A percentile compares a stretch with the other conserved stretches of the same genome.
phyloP scores from a whole-genome alignment of 1,140 invertebrate species.

The Caenorhabditis tropicalis region DNA sequence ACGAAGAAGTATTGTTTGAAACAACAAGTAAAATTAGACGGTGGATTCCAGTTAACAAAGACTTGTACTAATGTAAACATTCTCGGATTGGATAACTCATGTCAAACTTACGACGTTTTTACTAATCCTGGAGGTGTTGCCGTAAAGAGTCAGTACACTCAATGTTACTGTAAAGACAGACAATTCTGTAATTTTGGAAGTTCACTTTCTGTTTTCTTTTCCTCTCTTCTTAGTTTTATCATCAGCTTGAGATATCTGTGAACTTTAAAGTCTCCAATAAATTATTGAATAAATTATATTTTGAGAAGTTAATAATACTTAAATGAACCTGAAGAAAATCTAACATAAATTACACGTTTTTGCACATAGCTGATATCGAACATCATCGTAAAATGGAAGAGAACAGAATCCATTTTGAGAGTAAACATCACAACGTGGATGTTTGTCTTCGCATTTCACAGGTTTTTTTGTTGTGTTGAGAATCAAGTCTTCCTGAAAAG shows the following conservation, averaged over 20 bases:
- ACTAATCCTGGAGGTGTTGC: constrained; percentile 46
- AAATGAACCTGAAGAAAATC: not conserved
- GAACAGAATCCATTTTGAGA: constrained; percentile 43
- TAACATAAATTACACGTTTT: constrained; percentile 47
- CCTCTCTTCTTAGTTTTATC: not conserved
- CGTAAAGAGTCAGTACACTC: constrained; percentile 35
- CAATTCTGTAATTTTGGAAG: constrained; percentile 39
- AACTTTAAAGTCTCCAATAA: not conserved
- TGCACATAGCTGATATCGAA: constrained; percentile 17
- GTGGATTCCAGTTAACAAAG: constrained; percentile 41
- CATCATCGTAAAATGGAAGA: constrained; percentile 12
- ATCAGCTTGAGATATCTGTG: not conserved
- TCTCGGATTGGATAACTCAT: constrained; percentile 42
- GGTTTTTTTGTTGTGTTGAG: not conserved
- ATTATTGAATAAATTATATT: no score
- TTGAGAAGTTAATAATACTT: not conserved
- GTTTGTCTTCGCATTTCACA: constrained; percentile 24
- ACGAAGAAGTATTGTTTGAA: constrained; percentile 52
- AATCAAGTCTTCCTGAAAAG: constrained; percentile 1
- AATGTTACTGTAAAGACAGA: constrained; percentile 49
- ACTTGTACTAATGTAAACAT: constrained; percentile 49
- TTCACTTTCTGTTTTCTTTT: not conserved
- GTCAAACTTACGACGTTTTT: constrained; percentile 24
- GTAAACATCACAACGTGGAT: constrained; percentile 27
- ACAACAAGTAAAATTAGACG: constrained; percentile 1